Evolutionary conservation across 2,113 vertebrate genomes (phyloP), one percentile per base, ranked within the genome.

Genomic region (Xerus inauris): DNA sequence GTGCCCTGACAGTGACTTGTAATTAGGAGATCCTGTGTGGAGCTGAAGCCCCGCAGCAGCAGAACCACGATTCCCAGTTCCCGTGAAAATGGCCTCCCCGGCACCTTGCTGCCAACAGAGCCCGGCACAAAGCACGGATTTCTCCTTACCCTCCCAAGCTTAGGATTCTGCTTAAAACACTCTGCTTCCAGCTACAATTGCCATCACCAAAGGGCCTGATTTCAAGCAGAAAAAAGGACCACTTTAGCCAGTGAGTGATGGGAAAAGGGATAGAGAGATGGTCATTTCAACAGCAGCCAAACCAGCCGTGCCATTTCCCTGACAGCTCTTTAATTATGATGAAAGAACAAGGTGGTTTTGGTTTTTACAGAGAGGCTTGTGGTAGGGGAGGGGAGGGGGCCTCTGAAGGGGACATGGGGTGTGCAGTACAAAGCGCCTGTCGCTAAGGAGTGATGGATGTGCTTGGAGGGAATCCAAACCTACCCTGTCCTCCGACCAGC

Each of bases 381-480:
- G 62, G 40, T 3, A 32, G 65, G 81, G 62, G 16, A 6, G 26
- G n/a, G 75, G 62, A 67, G 57, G 91, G 89, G 67, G 26, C 26
- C 89, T 90, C 83, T 38, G 83, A 47, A 83, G 1, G 38, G 67
- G 84, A 32, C 59, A 32, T 45, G 28, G 22, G 73, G 72, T 24
- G 6, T 54, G n/a, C 49, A 16, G 32, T 26, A 22, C 49, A 89
- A 85, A 91, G 91, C 64, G 79, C 72, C 95, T 95, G 96, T 96
- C 97, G 89, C 95, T 94, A 87, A 96, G 67, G 97, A 94, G 94
- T 91, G 94, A 89, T 89, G 85, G 83, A 97, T 97, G 93, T 97
- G 71, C 93, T 96, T 97, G 97, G 97, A 97, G 96, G 84, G 93
- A 96, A 98, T 95, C 97, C 91, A 64, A 75, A 87, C 97, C 96